phyloP scores from a whole-genome alignment of 2,888 invertebrate species.

The Hoplodrina ambigua region DNA sequence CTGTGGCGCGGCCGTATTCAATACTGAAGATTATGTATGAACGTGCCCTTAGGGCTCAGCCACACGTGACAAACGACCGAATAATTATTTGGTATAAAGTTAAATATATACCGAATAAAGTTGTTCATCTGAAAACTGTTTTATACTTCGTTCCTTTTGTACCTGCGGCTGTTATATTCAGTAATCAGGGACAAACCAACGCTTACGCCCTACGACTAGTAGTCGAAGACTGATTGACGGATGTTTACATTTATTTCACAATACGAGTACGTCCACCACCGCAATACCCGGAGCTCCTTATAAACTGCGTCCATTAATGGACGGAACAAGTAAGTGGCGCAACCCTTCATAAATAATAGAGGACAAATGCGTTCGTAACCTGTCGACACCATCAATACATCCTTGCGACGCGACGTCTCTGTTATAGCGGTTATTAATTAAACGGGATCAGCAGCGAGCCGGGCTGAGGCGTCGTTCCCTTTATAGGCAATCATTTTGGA shows the following conservation, averaged over 20 bases:
- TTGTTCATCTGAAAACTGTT: not conserved
- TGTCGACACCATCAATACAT: not conserved
- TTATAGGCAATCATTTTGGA: constrained; percentile 10
- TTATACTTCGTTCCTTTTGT: too few relatives aligned
- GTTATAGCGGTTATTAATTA: constrained; percentile 22
- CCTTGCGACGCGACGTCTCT: not conserved
- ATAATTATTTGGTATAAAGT: too few relatives aligned
- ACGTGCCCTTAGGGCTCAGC: not conserved
- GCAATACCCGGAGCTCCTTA: too few relatives aligned
- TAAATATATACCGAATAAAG: too few relatives aligned
- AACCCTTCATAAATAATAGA: not conserved
- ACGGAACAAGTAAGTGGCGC: not conserved
- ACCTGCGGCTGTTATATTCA: too few relatives aligned
- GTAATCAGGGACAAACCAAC: too few relatives aligned
- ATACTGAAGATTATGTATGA: not conserved
- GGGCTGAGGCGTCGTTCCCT: not conserved
- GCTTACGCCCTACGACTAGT: too few relatives aligned
- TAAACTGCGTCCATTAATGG: not conserved
- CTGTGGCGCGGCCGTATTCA: not conserved
- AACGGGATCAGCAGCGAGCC: constrained; percentile 20
- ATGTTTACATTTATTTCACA: too few relatives aligned
- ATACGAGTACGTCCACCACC: too few relatives aligned
- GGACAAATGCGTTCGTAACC: not conserved
- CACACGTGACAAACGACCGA: not conserved
- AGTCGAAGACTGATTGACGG: too few relatives aligned